Evolutionary conservation across 2,113 vertebrate genomes (phyloP).

Genomic region (Columba livia): DNA sequence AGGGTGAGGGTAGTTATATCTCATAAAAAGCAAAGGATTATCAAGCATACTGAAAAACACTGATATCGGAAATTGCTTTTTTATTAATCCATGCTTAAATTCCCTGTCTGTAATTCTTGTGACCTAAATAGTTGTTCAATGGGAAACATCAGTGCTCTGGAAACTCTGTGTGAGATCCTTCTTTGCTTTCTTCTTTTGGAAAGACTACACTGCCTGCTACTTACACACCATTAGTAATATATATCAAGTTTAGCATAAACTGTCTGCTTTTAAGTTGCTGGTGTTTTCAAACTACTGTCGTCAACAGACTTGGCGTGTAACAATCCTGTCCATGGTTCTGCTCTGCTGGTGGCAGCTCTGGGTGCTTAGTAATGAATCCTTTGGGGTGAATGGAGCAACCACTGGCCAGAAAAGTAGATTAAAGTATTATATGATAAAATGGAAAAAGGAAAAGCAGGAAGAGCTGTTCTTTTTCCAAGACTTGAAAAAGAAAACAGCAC

Average conservation of each 20-base stretch:
- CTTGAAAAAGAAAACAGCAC: not conserved
- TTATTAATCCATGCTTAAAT: slow-evolving; percentile 45
- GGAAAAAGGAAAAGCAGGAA: not conserved
- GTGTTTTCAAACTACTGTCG: not conserved
- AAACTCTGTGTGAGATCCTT: not conserved
- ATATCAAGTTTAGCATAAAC: not conserved
- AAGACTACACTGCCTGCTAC: not conserved
- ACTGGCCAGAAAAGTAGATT: not conserved
- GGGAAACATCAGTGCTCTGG: not conserved
- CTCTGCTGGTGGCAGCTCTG: not conserved
- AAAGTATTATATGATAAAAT: not conserved
- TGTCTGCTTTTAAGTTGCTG: not conserved
- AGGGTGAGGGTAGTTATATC: not conserved
- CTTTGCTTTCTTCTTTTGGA: not conserved
- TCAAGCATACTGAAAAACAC: not conserved
- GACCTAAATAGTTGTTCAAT: not conserved
- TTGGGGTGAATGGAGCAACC: not conserved
- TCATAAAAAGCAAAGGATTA: slow-evolving; percentile 15
- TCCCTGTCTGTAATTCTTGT: not conserved
- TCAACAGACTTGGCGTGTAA: not conserved
- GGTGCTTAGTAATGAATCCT: not conserved
- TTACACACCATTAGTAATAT: not conserved
- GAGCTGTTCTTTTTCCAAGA: not conserved
- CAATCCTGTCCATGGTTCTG: not conserved
- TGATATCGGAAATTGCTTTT: slow-evolving; percentile 28